Evolutionary conservation across 2,888 invertebrate genomes (phyloP), one percentile per base, ranked within the genome.

Genomic region (Saturnia japonica): DNA sequence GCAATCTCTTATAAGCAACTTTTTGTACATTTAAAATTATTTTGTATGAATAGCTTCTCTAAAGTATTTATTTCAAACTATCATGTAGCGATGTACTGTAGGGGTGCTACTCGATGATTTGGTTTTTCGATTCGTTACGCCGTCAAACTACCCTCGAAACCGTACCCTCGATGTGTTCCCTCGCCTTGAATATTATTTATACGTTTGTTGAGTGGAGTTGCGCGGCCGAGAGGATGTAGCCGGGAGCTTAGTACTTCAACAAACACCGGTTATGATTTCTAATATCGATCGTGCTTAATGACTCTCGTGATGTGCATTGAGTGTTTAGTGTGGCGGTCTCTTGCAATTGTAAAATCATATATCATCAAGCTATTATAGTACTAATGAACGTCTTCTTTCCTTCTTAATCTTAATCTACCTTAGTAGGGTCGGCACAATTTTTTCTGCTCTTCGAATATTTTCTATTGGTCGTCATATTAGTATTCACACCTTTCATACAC

Each of bases 111-210:
- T 93, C 92, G 92, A 93, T 94, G 93, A 94, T 94, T 94, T 94
- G 94, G 94, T 94, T 94, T 94, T 92, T 93, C 93, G 93, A 93
- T 94, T 94, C 94, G 94, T 94, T 94, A 94, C 93, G 94, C 93
- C 91, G 93, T 92, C 93, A 92, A 93, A 93, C 93, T 93, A 94
- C 94, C 93, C 93, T 91, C 91, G 85, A 88, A 83, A 81, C 84
- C 83, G 82, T 87, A 91, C 93, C 93, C 93, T 91, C 89, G 88
- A 92, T 91, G 90, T 91, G 91, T 91, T 91, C 93, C 92, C 92
- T 91, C 89, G 89, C 88, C 91, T 91, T 90, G 91, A 93, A 91
- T 94, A 93, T 94, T 94, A 94, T 94, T 94, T 94, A 94, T 94
- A 93, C 91, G 93, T 91, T 89, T 91, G 94, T 93, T 94, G 93